Evolutionary conservation across 2,888 invertebrate genomes (phyloP).

Genomic region (Caenorhabditis sp.): DNA sequence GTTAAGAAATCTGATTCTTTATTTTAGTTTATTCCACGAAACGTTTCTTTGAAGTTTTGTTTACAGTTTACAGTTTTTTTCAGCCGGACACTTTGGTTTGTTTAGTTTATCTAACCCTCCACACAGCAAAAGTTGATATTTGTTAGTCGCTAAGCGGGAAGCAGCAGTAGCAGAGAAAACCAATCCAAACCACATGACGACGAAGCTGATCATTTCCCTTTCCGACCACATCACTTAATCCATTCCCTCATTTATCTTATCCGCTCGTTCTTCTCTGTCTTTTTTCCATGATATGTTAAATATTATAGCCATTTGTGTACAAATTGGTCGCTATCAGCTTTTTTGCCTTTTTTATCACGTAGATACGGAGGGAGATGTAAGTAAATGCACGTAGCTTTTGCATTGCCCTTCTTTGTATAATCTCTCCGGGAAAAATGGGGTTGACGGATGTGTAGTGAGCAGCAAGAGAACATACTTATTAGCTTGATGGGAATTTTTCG

Average conservation of each 20-base stretch:
- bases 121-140: no score
- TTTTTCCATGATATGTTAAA: constrained; percentile 16
- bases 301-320: constrained; percentile 34
- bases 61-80: no score
- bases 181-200: constrained; percentile 38
- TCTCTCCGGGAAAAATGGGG: constrained; percentile 1
- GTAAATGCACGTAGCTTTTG: constrained; percentile 7
- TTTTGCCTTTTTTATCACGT: background rate
- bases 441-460: no score
- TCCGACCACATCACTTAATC: constrained; percentile 33
- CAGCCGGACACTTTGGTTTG: no score
- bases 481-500: no score
- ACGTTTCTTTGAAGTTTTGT: no score
- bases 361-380: background rate
- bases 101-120: no score
- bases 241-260: constrained; percentile 9
- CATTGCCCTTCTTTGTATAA: constrained; percentile 24
- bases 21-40: no score
- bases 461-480: no score
- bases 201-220: constrained; percentile 16
- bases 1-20: background rate
- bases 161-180: constrained; percentile 18
- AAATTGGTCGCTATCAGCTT: constrained; percentile 26
- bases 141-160: no score
- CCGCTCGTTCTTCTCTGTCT: background rate